Conservation (phyloP, 2,113 vertebrate species). For the Phaetusa simplex region DNA sequence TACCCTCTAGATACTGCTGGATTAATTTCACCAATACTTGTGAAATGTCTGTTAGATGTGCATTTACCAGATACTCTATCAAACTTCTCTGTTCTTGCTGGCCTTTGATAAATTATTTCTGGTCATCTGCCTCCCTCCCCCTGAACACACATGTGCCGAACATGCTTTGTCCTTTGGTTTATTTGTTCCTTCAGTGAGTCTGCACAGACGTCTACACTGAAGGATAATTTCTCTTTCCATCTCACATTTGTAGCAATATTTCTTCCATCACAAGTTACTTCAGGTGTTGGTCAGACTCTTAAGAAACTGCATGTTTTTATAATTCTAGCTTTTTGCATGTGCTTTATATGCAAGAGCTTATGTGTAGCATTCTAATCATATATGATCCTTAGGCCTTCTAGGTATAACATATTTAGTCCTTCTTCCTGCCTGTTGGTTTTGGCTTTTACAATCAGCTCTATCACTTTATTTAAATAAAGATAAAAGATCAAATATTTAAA, state of each 20-base stretch:
- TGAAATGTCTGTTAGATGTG: neutral
- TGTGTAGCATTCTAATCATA: neutral
- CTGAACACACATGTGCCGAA: neutral
- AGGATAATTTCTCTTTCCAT: neutral
- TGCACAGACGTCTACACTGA: neutral
- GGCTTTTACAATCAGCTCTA: neutral
- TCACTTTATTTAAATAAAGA: neutral
- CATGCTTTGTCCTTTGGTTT: neutral
- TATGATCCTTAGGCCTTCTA: neutral
- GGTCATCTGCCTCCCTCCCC: neutral
- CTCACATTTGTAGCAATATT: neutral
- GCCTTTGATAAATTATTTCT: neutral
- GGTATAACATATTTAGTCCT: neutral
- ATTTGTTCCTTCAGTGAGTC: neutral
- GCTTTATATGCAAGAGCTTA: neutral
- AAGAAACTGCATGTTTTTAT: neutral
- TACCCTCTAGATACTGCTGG: neutral
- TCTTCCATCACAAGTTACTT: neutral
- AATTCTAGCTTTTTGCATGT: neutral
- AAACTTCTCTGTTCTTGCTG: neutral
- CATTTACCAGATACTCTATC: neutral
- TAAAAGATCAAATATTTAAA: neutral
- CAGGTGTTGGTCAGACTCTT: neutral
- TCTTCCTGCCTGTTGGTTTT: neutral
- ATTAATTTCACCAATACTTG: neutral